Percentiles rank a stretch among this genome's conserved stretches.
Conservation (phyloP, 2,797 vertebrate species). For the Vireo griseus region DNA sequence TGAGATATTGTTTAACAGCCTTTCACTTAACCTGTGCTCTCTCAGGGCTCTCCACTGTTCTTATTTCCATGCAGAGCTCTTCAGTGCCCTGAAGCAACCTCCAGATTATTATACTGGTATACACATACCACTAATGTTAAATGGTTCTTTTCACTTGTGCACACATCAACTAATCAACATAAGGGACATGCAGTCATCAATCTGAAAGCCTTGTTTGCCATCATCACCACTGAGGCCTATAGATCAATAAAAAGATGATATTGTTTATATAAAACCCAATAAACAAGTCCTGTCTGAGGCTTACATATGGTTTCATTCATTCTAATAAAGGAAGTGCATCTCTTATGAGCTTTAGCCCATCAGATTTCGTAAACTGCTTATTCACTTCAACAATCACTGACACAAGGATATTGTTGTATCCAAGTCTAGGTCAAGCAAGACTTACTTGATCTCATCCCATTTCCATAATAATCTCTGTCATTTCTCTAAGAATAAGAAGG, state of each 20-base stretch:
- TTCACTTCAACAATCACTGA: slow-evolving; percentile 38
- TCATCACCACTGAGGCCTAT: slow-evolving; percentile 22
- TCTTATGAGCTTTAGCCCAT: slow-evolving; percentile 53
- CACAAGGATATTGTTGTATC: slow-evolving; percentile 49
- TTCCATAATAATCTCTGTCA: slow-evolving; percentile 72
- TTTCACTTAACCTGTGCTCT: slow-evolving; percentile 35
- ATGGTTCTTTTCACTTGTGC: background rate
- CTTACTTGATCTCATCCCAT: slow-evolving; percentile 56
- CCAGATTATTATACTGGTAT: background rate
- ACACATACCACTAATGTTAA: background rate
- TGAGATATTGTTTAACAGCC: background rate
- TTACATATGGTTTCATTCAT: slow-evolving; percentile 59
- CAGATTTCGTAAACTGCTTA: slow-evolving; percentile 22
- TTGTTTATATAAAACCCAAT: slow-evolving; percentile 58
- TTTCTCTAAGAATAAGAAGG: slow-evolving; percentile 71
- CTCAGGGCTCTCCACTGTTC: background rate
- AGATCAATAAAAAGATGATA: slow-evolving; percentile 59
- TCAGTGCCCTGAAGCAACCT: slow-evolving; percentile 15
- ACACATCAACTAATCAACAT: slow-evolving; percentile 7
- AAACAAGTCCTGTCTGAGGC: slow-evolving; percentile 28
- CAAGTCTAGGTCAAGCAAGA: slow-evolving; percentile 55
- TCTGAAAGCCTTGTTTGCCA: slow-evolving; percentile 40
- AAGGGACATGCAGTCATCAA: background rate
- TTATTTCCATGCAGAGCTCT: slow-evolving; percentile 1
- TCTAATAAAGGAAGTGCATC: slow-evolving; percentile 57